These are phyloP conservation scores for Drosophila willistoni DNA, from an alignment of 1,140 invertebrate species.

Conservation along the genomic window DNA sequence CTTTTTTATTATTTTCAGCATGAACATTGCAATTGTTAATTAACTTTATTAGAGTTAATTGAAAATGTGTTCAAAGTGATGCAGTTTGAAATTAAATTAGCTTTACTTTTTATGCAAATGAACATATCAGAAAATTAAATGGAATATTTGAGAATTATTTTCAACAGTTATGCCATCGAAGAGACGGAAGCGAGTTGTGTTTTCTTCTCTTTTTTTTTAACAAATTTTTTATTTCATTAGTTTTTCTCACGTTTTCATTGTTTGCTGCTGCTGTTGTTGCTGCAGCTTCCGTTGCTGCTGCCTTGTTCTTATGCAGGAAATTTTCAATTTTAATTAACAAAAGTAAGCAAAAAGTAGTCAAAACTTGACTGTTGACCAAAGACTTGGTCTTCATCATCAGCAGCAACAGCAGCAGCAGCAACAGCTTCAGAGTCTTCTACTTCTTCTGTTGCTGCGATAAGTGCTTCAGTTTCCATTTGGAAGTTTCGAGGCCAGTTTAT, in stretches of 20 bases:
- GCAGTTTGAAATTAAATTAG: slow-evolving; percentile 40
- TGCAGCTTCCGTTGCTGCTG: neutral
- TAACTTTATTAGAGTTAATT: slow-evolving; percentile 70
- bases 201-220: neutral
- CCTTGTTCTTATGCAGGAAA: slow-evolving; percentile 20
- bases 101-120: slow-evolving; percentile 2
- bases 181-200: neutral
- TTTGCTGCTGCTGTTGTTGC: slow-evolving; percentile 27
- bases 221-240: slow-evolving; percentile 55
- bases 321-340: slow-evolving; percentile 58
- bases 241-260: slow-evolving; percentile 31
- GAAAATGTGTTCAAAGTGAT: slow-evolving; percentile 34
- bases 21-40: slow-evolving; percentile 74
- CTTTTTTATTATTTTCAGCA: neutral
- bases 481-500: slow-evolving; percentile 31
- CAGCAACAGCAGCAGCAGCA: neutral
- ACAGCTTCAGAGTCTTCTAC: neutral
- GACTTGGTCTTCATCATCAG: slow-evolving; percentile 22
- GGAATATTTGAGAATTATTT: neutral
- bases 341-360: slow-evolving; percentile 30
- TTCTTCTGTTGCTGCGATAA: slow-evolving; percentile 24
- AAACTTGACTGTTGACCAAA: slow-evolving; percentile 14
- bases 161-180: neutral
- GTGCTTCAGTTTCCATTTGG: slow-evolving; percentile 8
- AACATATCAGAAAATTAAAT: slow-evolving; percentile 12